These are phyloP conservation scores for Pterostichus madidus DNA, from an alignment of 2,888 invertebrate species.

Conservation along the genomic window DNA sequence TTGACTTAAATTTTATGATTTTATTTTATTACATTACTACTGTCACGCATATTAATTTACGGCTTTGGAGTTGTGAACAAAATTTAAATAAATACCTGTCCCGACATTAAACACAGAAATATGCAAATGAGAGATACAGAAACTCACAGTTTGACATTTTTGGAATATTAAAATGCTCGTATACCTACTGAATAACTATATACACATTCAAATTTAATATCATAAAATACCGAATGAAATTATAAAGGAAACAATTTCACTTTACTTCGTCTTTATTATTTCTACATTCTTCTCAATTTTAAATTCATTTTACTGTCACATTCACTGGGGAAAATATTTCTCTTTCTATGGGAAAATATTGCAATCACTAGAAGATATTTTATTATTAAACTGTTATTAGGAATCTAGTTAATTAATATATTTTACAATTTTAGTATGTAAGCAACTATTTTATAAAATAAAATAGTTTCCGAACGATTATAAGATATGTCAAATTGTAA, in stretches of 20 bases:
- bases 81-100: conserved; percentile 53
- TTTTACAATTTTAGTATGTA: not conserved
- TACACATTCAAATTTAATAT: conserved; percentile 39
- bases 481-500: no score
- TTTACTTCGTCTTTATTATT: not conserved
- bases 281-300: not conserved
- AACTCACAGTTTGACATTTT: conserved; percentile 53
- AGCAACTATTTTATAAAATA: no score
- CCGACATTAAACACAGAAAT: conserved; percentile 35
- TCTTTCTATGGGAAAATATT: not conserved
- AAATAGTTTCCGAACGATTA: no score
- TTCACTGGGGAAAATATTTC: no score
- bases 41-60: conserved; percentile 54
- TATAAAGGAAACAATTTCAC: conserved; percentile 7
- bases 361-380: not conserved
- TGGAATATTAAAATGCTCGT: conserved; percentile 48
- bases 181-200: conserved; percentile 43
- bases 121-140: conserved; percentile 36
- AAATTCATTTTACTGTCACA: not conserved
- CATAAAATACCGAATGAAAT: conserved; percentile 26
- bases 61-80: conserved; percentile 44
- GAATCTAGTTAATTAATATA: not conserved
- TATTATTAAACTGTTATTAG: not conserved
- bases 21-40: conserved; percentile 50
- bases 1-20: conserved; percentile 54